Percentiles rank a stretch among this genome's conserved stretches.
Evolutionary conservation across 2,888 invertebrate species (phyloP).

Genomic region (Tenthredo distinguenda): DNA sequence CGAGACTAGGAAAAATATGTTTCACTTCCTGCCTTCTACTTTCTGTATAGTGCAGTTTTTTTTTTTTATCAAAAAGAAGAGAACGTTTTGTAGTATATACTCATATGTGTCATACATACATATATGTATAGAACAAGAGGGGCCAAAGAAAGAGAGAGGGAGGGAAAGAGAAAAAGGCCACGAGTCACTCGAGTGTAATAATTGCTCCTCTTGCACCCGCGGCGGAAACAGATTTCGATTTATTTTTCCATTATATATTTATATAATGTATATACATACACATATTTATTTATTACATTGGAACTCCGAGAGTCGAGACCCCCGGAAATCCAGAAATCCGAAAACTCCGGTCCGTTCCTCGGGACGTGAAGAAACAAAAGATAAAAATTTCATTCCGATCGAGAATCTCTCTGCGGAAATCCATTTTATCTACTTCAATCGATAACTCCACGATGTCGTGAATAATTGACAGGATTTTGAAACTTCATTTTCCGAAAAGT

Average conservation of each 20-base stretch:
- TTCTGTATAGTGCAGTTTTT: not conserved
- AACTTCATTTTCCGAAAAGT: no score
- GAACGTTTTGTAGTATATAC: not conserved
- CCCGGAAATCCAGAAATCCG: no score
- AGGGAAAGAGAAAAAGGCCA: not conserved
- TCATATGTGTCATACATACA: not conserved
- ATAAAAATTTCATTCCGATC: no score
- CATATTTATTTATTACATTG: not conserved
- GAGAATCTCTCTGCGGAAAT: no score
- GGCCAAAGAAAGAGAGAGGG: not conserved
- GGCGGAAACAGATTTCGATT: constrained; percentile 1
- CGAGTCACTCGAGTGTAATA: not conserved
- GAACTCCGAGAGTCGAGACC: no score
- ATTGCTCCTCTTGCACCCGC: not conserved
- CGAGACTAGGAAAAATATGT: constrained; percentile 68
- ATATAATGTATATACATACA: not conserved
- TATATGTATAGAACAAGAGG: not conserved
- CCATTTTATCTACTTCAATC: no score
- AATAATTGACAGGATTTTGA: no score
- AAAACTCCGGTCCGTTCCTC: no score
- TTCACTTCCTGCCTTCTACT: constrained; percentile 19
- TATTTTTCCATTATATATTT: constrained; percentile 6
- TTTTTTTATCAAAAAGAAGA: not conserved
- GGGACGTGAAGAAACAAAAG: no score
- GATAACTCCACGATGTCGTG: no score